A percentile compares a stretch with the other conserved stretches of the same genome.
Conservation (phyloP, 2,888 invertebrate genomes). For the Drosophila neonasuta region DNA sequence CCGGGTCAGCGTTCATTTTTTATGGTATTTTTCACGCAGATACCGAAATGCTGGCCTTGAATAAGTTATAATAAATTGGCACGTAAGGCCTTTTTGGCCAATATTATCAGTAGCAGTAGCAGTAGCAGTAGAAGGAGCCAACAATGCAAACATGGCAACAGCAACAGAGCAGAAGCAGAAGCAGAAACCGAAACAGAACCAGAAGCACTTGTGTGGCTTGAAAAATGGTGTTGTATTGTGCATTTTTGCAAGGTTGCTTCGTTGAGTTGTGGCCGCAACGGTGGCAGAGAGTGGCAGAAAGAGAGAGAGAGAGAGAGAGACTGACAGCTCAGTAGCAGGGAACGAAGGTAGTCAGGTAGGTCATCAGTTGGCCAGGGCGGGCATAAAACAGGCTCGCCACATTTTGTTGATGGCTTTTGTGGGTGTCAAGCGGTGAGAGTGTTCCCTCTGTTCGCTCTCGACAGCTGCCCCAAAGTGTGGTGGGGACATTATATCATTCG, state of each 20-base stretch:
- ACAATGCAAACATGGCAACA: slow-evolving; percentile 8
- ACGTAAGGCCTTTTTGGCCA: slow-evolving; percentile 64
- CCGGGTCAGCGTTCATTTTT: slow-evolving; percentile 52
- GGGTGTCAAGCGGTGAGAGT: slow-evolving; percentile 26
- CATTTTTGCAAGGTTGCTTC: slow-evolving; percentile 57
- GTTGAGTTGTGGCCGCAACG: slow-evolving; percentile 30
- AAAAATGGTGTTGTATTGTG: slow-evolving; percentile 64
- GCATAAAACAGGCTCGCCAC: slow-evolving; percentile 22
- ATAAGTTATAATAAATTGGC: slow-evolving; percentile 78
- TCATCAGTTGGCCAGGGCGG: background rate
- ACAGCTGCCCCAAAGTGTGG: slow-evolving; percentile 24
- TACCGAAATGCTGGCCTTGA: slow-evolving; percentile 65
- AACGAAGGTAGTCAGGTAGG: slow-evolving; percentile 5
- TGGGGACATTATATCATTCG: slow-evolving; percentile 46
- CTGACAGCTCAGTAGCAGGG: slow-evolving; percentile 4
- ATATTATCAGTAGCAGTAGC: slow-evolving; percentile 48
- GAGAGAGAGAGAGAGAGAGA: too few species aligned
- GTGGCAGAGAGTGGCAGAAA: background rate
- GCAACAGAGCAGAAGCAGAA: slow-evolving; percentile 2
- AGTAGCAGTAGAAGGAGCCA: slow-evolving; percentile 45
- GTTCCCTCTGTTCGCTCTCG: background rate
- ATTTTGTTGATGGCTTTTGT: slow-evolving; percentile 43
- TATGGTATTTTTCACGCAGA: slow-evolving; percentile 69
- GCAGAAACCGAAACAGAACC: slow-evolving; percentile 7
- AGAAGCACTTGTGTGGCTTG: slow-evolving; percentile 51